Conservation (phyloP, 2,888 invertebrate species). For the Drosophila neotestacea region DNA sequence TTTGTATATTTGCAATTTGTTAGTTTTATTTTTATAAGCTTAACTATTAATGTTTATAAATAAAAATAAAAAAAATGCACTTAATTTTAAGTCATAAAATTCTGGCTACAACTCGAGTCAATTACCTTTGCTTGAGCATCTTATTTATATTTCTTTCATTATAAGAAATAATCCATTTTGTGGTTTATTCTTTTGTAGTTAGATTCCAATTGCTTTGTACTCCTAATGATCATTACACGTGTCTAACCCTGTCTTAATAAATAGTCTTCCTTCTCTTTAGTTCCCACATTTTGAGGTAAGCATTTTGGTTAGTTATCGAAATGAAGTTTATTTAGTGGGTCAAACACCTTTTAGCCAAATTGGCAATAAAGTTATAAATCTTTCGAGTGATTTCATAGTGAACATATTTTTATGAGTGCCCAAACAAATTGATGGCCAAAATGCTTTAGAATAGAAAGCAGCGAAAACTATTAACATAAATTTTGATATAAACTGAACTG, state of each 20-base stretch:
- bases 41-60: too few species aligned
- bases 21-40: too few species aligned
- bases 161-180: slow-evolving; percentile 6
- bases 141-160: neutral
- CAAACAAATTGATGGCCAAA: slow-evolving; percentile 23
- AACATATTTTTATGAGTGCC: slow-evolving; percentile 29
- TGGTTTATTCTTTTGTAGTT: neutral
- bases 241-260: neutral
- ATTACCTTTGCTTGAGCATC: neutral
- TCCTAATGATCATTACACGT: slow-evolving; percentile 23
- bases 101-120: neutral
- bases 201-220: slow-evolving; percentile 4
- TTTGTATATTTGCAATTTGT: too few species aligned
- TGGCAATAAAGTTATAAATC: slow-evolving; percentile 60
- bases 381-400: slow-evolving; percentile 11
- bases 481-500: slow-evolving; percentile 41
- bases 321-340: slow-evolving; percentile 36
- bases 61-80: neutral
- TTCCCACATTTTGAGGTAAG: slow-evolving; percentile 22
- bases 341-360: slow-evolving; percentile 37
- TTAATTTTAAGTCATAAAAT: neutral
- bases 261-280: neutral
- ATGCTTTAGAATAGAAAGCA: slow-evolving; percentile 61
- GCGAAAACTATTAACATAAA: slow-evolving; percentile 66
- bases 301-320: slow-evolving; percentile 18